Evolutionary conservation across 2,888 invertebrate species (phyloP), one percentile per base, ranked within the genome.

Genomic region (Mechanitis mazaeus): DNA sequence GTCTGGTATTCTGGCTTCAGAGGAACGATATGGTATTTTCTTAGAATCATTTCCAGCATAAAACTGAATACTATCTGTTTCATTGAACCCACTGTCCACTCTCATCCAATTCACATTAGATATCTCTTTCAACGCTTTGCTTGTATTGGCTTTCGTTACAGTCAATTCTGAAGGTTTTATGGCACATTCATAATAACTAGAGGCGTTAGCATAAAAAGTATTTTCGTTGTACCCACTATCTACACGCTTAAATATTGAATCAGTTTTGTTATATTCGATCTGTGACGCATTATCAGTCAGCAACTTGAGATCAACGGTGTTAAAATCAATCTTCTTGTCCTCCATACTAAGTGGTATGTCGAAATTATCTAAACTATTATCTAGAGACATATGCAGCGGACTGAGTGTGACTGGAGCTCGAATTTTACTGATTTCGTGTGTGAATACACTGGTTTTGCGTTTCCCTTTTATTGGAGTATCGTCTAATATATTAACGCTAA

Each of bases 141-240:
- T 74, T 60, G 78, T 80, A 2, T 83, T 79, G 59, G 75, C 58
- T 66, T 81, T 80, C 35, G 86, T 85, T 54, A 87, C 80, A 33
- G 88, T 89, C 67, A 89, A 69, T 72, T 88, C 89, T n/a, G 88
- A 88, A 45, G 87, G 87, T 75, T 87, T 88, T 84, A 89, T 89
- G 81, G 88, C 87, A 83, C 89, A 87, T 74, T 88, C 87, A 62
- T 89, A 89, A 68, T 88, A 88, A 79, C 89, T 88, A 71, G 87
- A 87, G 50, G 84, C 84, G 68, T 85, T 86, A 6, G 77, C 75
- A 71, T 82, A 87, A 63, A 86, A 87, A 4, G 87, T 87, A 56
- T 87, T 84, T 62, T 90, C 90, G 63, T 85, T 87, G 64, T 84
- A 89, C 9, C 90, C 90, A 67, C 90, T 90, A 63, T 88, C 87